A percentile compares a stretch with the other conserved stretches of the same genome.
Conservation (phyloP, 1,140 invertebrate species). For the Lepidurus apus region DNA sequence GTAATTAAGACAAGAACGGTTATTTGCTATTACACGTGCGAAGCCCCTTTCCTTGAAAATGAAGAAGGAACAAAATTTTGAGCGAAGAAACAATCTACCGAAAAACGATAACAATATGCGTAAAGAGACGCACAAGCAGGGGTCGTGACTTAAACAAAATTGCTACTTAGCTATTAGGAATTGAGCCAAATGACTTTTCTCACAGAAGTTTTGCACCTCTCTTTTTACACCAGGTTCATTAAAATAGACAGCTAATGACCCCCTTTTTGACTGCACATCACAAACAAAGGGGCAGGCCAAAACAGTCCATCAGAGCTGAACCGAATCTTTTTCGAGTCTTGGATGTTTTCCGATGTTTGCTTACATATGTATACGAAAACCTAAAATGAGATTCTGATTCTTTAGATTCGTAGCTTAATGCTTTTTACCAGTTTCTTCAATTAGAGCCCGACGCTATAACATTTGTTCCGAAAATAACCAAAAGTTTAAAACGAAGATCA, state of each 20-base stretch:
- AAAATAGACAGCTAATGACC: neutral
- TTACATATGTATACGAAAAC: neutral
- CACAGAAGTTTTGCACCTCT: conserved; percentile 5
- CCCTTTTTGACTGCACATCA: neutral
- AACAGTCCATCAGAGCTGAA: neutral
- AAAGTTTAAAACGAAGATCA: too few relatives aligned
- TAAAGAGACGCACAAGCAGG: neutral
- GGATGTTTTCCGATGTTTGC: conserved; percentile 12
- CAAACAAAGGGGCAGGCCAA: neutral
- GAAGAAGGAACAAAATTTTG: too few relatives aligned
- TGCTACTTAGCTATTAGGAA: neutral
- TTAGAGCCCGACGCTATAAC: too few relatives aligned
- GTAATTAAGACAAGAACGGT: too few relatives aligned
- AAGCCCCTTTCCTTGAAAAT: too few relatives aligned
- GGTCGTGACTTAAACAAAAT: neutral
- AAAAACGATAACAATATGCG: neutral
- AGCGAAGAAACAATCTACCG: too few relatives aligned
- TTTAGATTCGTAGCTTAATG: neutral
- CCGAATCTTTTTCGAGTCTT: neutral
- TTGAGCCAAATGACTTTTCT: neutral
- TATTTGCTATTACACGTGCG: too few relatives aligned
- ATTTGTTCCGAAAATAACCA: too few relatives aligned
- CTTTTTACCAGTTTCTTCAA: too few relatives aligned
- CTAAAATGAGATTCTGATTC: neutral
- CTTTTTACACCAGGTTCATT: neutral